Percentiles rank a stretch among this genome's conserved stretches.
phyloP scores from a whole-genome alignment of 1,140 invertebrate genomes.

The Pectinophora gossypiella region DNA sequence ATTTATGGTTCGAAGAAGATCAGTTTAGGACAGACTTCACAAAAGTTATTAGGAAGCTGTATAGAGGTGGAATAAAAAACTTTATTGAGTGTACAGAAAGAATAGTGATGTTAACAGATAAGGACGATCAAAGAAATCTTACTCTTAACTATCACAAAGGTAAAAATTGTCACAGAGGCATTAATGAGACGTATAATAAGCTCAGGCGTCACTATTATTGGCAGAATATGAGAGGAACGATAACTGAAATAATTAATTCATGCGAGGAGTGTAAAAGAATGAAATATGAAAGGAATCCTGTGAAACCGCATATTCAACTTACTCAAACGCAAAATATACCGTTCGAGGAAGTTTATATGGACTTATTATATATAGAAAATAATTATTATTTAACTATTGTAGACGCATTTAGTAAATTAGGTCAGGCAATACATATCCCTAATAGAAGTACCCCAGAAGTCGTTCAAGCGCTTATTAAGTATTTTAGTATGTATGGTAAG shows the following conservation, averaged over 20 bases:
- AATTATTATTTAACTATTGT: slow-evolving; percentile 14
- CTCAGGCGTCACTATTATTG: slow-evolving; percentile 17
- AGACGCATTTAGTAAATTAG: slow-evolving; percentile 34
- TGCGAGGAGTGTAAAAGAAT: slow-evolving; percentile 23
- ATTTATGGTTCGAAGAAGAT: not conserved
- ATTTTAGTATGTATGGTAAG: slow-evolving; percentile 9
- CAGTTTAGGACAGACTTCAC: not conserved
- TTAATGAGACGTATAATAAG: slow-evolving; percentile 2
- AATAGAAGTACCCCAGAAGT: slow-evolving; percentile 26
- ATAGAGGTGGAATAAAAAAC: slow-evolving; percentile 6
- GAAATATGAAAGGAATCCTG: slow-evolving; percentile 30
- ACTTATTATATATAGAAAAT: too few species aligned
- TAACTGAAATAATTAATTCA: slow-evolving; percentile 22
- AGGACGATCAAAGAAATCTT: slow-evolving; percentile 7
- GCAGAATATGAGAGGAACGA: slow-evolving; percentile 22
- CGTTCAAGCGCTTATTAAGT: slow-evolving; percentile 16
- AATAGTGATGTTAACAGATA: slow-evolving; percentile 5
- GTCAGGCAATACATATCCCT: slow-evolving; percentile 23
- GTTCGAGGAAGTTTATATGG: too few species aligned
- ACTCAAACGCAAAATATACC: slow-evolving; percentile 16
- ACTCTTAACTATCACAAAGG: slow-evolving; percentile 8
- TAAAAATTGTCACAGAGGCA: slow-evolving; percentile 11
- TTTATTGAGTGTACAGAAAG: slow-evolving; percentile 13
- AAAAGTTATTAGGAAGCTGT: slow-evolving; percentile 2
- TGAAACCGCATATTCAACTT: slow-evolving; percentile 25